Evolutionary conservation across 1,140 invertebrate genomes (phyloP).

Genomic region (Zaprionus ornatus): DNA sequence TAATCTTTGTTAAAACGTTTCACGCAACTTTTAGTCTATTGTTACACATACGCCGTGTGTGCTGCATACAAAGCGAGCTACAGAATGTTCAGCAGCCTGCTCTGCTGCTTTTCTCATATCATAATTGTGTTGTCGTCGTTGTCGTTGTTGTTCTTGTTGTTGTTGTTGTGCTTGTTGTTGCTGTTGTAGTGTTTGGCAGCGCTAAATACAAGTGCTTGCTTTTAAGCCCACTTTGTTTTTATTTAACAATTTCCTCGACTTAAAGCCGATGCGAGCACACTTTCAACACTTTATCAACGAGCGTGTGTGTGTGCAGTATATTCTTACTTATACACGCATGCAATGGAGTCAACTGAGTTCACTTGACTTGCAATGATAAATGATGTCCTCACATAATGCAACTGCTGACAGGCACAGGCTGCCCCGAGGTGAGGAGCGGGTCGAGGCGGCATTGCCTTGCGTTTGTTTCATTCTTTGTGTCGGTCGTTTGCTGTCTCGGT

Average conservation of each 20-base stretch:
- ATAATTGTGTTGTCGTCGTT: constrained; percentile 57
- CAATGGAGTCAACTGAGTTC: constrained; percentile 77
- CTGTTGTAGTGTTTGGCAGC: constrained; percentile 48
- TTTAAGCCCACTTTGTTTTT: constrained; percentile 76
- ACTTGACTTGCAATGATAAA: constrained; percentile 82
- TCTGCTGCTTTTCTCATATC: constrained; percentile 40
- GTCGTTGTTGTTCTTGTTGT: constrained; percentile 10
- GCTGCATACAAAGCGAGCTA: constrained; percentile 67
- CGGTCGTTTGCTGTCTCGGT: not conserved
- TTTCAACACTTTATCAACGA: constrained; percentile 59
- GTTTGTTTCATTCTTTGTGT: constrained; percentile 4
- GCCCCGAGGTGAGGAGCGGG: constrained; percentile 7
- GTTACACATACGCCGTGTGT: constrained; percentile 75
- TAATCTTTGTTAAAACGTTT: constrained; percentile 83
- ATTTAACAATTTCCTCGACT: constrained; percentile 77
- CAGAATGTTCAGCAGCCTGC: not conserved
- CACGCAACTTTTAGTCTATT: constrained; percentile 82
- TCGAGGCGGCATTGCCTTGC: not conserved
- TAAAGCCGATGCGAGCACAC: constrained; percentile 57
- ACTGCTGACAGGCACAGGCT: constrained; percentile 68
- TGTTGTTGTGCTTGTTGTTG: constrained; percentile 10
- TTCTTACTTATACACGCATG: constrained; percentile 41
- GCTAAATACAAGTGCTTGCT: constrained; percentile 61
- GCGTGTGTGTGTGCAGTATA: constrained; percentile 14
- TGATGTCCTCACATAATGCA: constrained; percentile 77